phyloP scores from a whole-genome alignment of 2,888 invertebrate species.

The Parnassius orleans region DNA sequence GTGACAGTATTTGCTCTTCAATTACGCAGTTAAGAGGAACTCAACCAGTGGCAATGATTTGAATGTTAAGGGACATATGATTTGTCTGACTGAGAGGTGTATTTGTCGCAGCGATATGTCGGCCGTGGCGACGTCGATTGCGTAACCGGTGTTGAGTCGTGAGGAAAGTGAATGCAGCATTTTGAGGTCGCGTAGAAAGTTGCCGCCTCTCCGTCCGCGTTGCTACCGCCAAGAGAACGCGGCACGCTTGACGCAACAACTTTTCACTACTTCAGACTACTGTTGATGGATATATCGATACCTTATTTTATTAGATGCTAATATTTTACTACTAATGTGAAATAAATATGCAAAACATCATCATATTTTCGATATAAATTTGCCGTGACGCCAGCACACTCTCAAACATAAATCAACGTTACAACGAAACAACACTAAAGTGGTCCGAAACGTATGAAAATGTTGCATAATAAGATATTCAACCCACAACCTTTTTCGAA shows the following conservation, averaged over 20 bases:
- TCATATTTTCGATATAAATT: constrained; percentile 33
- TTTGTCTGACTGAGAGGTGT: constrained; percentile 37
- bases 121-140: constrained; percentile 66
- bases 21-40: constrained; percentile 27
- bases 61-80: constrained; percentile 38
- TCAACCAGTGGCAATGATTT: constrained; percentile 42
- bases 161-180: constrained; percentile 80
- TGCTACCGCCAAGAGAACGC: constrained; percentile 42
- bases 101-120: constrained; percentile 61
- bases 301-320: constrained; percentile 20
- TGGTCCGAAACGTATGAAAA: constrained; percentile 49
- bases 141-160: constrained; percentile 75
- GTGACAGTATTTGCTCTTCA: constrained; percentile 26
- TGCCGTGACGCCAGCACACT: constrained; percentile 43
- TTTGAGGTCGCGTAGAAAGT: constrained; percentile 81
- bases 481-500: constrained; percentile 59
- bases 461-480: constrained; percentile 76
- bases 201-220: constrained; percentile 55
- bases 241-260: constrained; percentile 38
- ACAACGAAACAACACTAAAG: constrained; percentile 44
- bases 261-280: constrained; percentile 30
- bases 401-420: constrained; percentile 42
- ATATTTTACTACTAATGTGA: constrained; percentile 33
- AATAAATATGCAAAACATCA: constrained; percentile 33
- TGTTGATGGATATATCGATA: constrained; percentile 5